phyloP scores from a whole-genome alignment of 2,797 vertebrate species.

The Diplodus sargus region DNA sequence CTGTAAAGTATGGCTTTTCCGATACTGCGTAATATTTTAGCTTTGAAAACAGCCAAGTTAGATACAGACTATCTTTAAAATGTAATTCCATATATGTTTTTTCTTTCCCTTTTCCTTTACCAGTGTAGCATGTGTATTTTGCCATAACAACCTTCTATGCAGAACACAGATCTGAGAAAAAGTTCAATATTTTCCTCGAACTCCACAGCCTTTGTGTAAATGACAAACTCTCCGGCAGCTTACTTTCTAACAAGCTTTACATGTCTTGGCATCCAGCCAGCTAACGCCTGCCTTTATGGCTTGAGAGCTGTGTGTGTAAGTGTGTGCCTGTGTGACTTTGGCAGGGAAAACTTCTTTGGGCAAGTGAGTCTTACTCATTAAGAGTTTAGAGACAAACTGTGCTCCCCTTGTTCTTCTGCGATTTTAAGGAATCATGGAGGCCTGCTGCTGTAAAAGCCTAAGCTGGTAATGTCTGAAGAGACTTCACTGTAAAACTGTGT shows the following conservation, averaged over 20 bases:
- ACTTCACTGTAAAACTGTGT: conserved; percentile 15
- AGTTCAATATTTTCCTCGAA: not conserved
- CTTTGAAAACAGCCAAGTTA: not conserved
- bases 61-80: not conserved
- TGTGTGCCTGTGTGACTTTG: conserved; percentile 26
- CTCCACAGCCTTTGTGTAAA: conserved; percentile 21
- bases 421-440: conserved; percentile 2
- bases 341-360: conserved; percentile 12
- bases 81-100: not conserved
- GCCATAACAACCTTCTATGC: not conserved
- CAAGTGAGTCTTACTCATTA: conserved; percentile 12
- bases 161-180: not conserved
- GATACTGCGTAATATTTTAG: not conserved
- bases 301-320: conserved; percentile 20
- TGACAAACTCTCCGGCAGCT: conserved; percentile 25
- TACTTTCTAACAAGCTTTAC: conserved; percentile 36
- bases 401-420: conserved; percentile 8
- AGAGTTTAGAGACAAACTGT: conserved; percentile 37
- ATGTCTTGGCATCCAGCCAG: conserved; percentile 11
- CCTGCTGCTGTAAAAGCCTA: conserved; percentile 7
- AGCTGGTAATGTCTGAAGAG: conserved; percentile 25
- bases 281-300: conserved; percentile 32
- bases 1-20: not conserved
- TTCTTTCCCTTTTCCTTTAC: too few species aligned
- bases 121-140: not conserved